These are phyloP conservation scores for Ruditapes philippinarum DNA, from an alignment of 1,140 invertebrate genomes.

Conservation along the genomic window DNA sequence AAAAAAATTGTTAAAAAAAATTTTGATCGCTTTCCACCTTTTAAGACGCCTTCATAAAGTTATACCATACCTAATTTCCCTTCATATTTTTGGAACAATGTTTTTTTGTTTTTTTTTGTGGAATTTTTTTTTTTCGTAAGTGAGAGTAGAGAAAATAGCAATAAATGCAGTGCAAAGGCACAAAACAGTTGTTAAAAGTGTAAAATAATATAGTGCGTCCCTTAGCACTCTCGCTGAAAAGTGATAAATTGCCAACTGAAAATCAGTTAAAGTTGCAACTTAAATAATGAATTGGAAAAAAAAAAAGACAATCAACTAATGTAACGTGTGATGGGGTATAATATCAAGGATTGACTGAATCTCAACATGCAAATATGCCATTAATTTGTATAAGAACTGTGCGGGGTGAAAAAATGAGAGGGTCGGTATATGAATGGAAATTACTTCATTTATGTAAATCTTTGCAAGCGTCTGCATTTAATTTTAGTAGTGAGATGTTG, in stretches of 20 bases:
- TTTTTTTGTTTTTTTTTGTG: too few species aligned
- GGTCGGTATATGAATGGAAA: constrained; percentile 23
- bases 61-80: too few species aligned
- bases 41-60: too few species aligned
- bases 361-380: neutral
- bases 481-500: constrained; percentile 18
- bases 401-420: neutral
- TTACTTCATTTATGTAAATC: constrained; percentile 36
- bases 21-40: too few species aligned
- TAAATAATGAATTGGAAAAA: neutral
- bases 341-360: neutral
- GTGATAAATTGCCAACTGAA: neutral
- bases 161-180: neutral
- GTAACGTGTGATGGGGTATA: neutral
- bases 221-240: neutral
- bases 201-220: neutral
- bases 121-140: too few species aligned
- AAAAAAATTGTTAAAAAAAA: too few species aligned
- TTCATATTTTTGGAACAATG: too few species aligned
- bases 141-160: neutral
- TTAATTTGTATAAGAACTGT: constrained; percentile 3
- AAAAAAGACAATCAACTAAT: neutral
- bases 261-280: neutral
- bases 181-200: neutral
- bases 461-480: constrained; percentile 1